Conservation (phyloP, 1,140 invertebrate genomes). For the Campoletis sonorensis region DNA sequence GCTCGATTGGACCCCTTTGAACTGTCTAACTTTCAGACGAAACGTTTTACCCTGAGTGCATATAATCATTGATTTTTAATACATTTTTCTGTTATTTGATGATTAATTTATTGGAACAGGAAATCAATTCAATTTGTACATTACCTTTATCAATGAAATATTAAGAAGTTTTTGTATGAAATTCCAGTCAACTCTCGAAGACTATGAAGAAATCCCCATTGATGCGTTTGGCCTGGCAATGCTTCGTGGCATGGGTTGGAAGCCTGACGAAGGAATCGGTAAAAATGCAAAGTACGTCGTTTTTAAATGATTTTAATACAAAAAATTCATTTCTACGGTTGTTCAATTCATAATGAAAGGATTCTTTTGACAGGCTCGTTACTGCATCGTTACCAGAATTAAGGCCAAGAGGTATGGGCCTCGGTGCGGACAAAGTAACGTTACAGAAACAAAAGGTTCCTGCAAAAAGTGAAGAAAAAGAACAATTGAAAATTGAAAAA, state of each 20-base stretch:
- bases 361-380: conserved; percentile 72
- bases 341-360: neutral
- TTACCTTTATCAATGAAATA: neutral
- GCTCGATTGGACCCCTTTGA: too few species aligned
- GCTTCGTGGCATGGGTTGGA: conserved; percentile 97
- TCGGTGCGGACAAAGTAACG: conserved; percentile 89
- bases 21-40: too few species aligned
- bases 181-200: conserved; percentile 85
- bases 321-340: too few species aligned
- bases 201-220: conserved; percentile 94
- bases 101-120: too few species aligned
- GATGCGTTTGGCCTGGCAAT: conserved; percentile 93
- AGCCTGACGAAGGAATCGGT: conserved; percentile 84
- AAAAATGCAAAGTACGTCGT: conserved; percentile 78
- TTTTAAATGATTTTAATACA: neutral
- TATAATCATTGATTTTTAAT: too few species aligned
- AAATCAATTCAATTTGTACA: too few species aligned
- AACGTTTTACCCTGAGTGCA: too few species aligned
- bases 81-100: too few species aligned
- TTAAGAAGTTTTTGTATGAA: neutral
- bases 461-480: conserved; percentile 77
- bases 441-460: conserved; percentile 75
- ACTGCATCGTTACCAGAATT: conserved; percentile 78
- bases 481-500: conserved; percentile 81
- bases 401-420: conserved; percentile 92